Conservation (phyloP, 2,888 invertebrate species). For the Syrista parreyssii region DNA sequence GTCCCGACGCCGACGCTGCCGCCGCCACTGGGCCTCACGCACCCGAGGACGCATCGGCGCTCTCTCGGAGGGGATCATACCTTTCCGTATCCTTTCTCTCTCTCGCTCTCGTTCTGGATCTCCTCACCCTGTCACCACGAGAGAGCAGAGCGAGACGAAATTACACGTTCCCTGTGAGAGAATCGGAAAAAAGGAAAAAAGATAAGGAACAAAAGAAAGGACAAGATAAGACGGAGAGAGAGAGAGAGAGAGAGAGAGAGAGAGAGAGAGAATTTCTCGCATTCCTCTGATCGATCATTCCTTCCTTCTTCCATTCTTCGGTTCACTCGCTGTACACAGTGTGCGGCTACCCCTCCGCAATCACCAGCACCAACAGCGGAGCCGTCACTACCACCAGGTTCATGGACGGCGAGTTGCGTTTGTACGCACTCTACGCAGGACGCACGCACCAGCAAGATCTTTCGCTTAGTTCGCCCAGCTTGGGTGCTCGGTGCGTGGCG, state of each 20-base stretch:
- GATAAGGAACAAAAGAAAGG: background rate
- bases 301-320: slow-evolving; percentile 2
- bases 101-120: slow-evolving; percentile 10
- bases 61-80: background rate
- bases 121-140: background rate
- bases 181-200: background rate
- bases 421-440: background rate
- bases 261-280: background rate
- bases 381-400: background rate
- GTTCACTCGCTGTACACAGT: background rate
- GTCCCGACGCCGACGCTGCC: background rate
- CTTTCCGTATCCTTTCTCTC: slow-evolving; percentile 2
- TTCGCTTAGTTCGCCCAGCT: slow-evolving; percentile 19
- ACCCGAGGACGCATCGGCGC: background rate
- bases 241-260: no score
- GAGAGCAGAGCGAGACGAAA: background rate
- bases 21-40: background rate
- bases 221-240: background rate
- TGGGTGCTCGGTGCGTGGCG: slow-evolving; percentile 46
- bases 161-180: background rate
- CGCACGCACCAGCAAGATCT: background rate
- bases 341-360: background rate
- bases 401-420: background rate
- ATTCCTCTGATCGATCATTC: background rate
- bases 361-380: background rate